Evolutionary conservation across 2,888 invertebrate genomes (phyloP), one percentile per base, ranked within the genome.

Genomic region (Pandemis corylana): DNA sequence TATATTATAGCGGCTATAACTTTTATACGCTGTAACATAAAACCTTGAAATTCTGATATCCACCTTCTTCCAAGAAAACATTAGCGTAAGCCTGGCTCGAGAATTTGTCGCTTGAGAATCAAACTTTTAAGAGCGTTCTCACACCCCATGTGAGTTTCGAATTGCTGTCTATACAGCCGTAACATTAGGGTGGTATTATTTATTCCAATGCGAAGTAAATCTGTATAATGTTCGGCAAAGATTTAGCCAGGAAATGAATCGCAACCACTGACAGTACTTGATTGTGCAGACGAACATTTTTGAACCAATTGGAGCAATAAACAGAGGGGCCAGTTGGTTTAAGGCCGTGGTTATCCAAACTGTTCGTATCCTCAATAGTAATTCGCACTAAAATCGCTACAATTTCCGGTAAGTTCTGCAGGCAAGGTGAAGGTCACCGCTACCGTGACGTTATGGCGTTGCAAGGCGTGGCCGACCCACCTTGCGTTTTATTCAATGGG

Each of bases 391-490:
- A 76, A 75, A 72, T 76, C 72, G 76, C 64, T 53, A 72, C 76
- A 73, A 77, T 76, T 84, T 84, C 83, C 82, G 80, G 80, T 81
- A 76, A 72, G 69, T 77, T 69, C 68, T 75, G 72, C 78, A 79
- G 78, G 82, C 88, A 89, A 89, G 88, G 89, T 82, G 84, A 79
- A 75, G 78, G 82, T 79, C 78, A 76, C 75, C 80, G 77, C 83
- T 82, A 76, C 77, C 81, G 82, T 87, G 85, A 83, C 83, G 81
- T 79, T 84, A 83, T 82, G 78, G 79, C 79, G 79, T 78, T 77
- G 80, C 76, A 75, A 83, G 89, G 89, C 83, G 88, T 84, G 89
- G 88, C 79, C 75, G 83, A 76, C 84, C 83, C 82, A 85, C 89
- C 87, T 88, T 84, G 84, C 81, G 82, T 81, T 82, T 84, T 82